These are phyloP conservation scores for Mesocricetus auratus DNA, from an alignment of 2,113 vertebrate genomes.

Conservation along the genomic window DNA sequence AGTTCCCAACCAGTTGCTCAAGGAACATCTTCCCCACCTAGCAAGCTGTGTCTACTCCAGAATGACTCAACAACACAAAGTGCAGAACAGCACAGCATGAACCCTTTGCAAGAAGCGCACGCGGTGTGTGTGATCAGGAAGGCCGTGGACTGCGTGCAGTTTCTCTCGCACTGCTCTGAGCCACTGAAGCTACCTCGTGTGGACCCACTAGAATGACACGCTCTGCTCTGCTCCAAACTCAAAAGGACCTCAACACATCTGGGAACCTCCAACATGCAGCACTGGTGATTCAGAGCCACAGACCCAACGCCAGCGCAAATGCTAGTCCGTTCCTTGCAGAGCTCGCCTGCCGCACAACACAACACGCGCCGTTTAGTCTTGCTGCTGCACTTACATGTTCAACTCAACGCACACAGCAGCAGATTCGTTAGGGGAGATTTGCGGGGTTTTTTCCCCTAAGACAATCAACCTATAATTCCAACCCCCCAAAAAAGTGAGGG, in stretches of 20 bases:
- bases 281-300: background rate
- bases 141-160: accelerated
- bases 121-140: no score
- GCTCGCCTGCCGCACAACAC: accelerated
- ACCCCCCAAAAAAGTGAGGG: background rate
- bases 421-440: accelerated
- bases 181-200: accelerated
- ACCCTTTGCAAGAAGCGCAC: background rate
- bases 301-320: accelerated
- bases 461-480: no score
- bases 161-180: background rate
- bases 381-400: accelerated
- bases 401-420: accelerated
- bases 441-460: background rate
- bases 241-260: accelerated
- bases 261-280: accelerated
- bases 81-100: accelerated
- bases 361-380: accelerated
- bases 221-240: accelerated
- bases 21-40: background rate
- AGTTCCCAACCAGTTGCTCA: background rate
- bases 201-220: accelerated
- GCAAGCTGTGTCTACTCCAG: accelerated
- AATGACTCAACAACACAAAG: accelerated
- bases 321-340: accelerated